A percentile compares a stretch with the other conserved stretches of the same genome.
These are phyloP conservation scores for Oasisia sp. DNA, from an alignment of 2,888 invertebrate genomes.

Conservation along the genomic window DNA sequence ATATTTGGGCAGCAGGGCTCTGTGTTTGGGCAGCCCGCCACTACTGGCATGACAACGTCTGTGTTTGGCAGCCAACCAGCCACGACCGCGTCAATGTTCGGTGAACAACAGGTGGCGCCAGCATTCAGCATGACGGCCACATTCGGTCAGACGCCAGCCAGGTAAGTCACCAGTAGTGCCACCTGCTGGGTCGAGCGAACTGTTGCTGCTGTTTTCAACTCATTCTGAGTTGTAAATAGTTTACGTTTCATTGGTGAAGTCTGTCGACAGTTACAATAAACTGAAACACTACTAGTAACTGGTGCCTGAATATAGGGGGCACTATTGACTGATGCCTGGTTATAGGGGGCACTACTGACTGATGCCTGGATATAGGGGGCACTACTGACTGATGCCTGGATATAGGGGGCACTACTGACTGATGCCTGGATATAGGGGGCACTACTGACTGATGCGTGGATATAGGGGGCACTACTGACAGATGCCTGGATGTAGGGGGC, in stretches of 20 bases:
- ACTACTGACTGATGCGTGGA: no score
- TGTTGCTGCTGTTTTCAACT: neutral
- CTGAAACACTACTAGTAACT: no score
- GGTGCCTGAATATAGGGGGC: no score
- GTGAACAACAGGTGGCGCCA: neutral
- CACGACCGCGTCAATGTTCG: neutral
- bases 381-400: no score
- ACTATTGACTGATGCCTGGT: no score
- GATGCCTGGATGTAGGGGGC: no score
- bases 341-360: no score
- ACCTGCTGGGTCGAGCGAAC: neutral
- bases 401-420: no score
- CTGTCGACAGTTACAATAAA: neutral
- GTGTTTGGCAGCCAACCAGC: neutral
- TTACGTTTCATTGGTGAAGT: neutral
- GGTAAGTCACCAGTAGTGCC: slow-evolving; percentile 8
- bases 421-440: no score
- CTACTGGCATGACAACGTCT: slow-evolving; percentile 28
- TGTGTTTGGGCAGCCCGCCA: slow-evolving; percentile 39
- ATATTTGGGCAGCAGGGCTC: slow-evolving; percentile 22
- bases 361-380: no score
- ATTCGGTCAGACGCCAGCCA: slow-evolving; percentile 17
- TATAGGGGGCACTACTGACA: no score
- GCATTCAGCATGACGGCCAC: slow-evolving; percentile 27
- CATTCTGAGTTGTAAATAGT: neutral